Conservation (phyloP, 2,888 invertebrate genomes). For the Lordiphosa fenestrarum region DNA sequence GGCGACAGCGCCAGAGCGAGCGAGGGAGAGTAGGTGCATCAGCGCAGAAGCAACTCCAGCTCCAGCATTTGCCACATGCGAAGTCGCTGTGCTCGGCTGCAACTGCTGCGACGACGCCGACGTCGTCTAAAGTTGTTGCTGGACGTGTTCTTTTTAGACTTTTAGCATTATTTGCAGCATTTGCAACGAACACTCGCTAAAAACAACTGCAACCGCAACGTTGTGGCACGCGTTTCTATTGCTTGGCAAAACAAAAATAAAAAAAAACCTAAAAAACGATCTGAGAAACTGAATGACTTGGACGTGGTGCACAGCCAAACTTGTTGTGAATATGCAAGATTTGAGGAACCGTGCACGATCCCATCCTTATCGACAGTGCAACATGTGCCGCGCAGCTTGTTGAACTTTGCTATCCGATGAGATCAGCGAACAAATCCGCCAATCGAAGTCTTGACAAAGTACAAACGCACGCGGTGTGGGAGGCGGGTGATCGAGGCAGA, state of each 20-base stretch:
- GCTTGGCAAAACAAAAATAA: constrained; percentile 39
- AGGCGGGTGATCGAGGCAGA: not conserved
- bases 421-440: constrained; percentile 36
- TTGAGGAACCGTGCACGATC: constrained; percentile 21
- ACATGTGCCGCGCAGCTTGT: constrained; percentile 35
- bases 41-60: constrained; percentile 31
- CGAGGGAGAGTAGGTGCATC: constrained; percentile 31
- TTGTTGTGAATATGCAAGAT: constrained; percentile 32
- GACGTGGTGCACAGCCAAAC: constrained; percentile 17
- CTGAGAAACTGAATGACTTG: constrained; percentile 6
- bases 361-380: constrained; percentile 34
- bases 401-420: constrained; percentile 35
- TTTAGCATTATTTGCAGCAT: constrained; percentile 79
- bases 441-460: constrained; percentile 15
- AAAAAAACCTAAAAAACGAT: constrained; percentile 22
- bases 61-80: constrained; percentile 71
- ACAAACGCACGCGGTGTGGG: constrained; percentile 7
- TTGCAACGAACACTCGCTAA: constrained; percentile 80
- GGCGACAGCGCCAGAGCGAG: constrained; percentile 10
- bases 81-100: constrained; percentile 42
- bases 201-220: constrained; percentile 80
- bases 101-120: constrained; percentile 52
- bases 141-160: constrained; percentile 77
- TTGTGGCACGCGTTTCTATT: constrained; percentile 79
- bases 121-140: constrained; percentile 49